Base-by-base conservation (phyloP, 2,888 invertebrate species). In the Cataglyphis rosenhaueri region DNA sequence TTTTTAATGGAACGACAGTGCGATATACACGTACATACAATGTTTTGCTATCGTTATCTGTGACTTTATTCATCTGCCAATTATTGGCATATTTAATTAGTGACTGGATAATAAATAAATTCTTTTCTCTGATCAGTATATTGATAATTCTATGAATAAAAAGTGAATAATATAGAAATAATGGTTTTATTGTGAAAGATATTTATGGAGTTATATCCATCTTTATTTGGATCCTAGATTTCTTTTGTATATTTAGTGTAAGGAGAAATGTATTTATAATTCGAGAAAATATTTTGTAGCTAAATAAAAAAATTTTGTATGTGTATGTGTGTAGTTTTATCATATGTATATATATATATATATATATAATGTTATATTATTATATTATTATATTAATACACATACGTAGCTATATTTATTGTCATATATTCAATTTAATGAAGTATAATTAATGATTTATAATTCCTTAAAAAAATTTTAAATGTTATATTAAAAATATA, bases 21-120 rank as follows among this genome's bases (percentile, higher is more conserved):
- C 65, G 76, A 65, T 76, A 59, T 65, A 59, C 15, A 41, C 48
- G 6, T 48, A 48, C 18, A 21, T 48, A 48, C 18, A 21, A 70
- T 48, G n/a, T 57, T 57, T 70, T 12, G 9, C 1, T 79, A 65
- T 76, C 32, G 25, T 21, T 9, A 12, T 41, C 15, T 66, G n/a
- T 55, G 12, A 6, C 6, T 25, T 4, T 52, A 12, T 73, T 21
- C 18, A 15, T 35, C 12, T 2, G n/a, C 29, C 32, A 62, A 15
- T 44, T 59, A 57, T 57, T 12, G 25, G 5, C 5, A 25, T 10
- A 21, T 25, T 15, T 12, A 12, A 61, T 73, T 29, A 32, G 15
- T 15, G 21, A 4, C 15, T 74, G 3, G 35, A 15, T 41, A n/a
- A 38, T 6, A 41, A 25, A 59, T 4, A 15, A 12, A 9, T 55